Conservation (phyloP, 1,140 invertebrate species). For the Papilio dardanus region DNA sequence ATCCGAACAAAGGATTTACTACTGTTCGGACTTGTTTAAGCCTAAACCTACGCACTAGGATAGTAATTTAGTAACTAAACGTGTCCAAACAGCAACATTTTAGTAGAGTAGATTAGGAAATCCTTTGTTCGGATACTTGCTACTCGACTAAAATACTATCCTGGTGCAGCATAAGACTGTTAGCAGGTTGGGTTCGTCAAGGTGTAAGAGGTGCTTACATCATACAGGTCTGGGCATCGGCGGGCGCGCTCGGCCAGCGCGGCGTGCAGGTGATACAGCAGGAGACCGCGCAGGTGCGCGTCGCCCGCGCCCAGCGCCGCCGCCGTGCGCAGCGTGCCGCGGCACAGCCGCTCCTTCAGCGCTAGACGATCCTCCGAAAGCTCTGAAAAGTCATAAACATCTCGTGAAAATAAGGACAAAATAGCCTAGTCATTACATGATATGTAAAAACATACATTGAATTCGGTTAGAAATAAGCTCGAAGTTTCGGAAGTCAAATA, state of each 20-base stretch:
- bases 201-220: not conserved
- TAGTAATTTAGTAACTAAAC: no score
- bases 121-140: no score
- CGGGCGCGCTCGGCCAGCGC: constrained; percentile 76
- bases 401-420: not conserved
- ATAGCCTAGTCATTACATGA: not conserved
- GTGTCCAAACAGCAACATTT: no score
- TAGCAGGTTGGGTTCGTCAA: not conserved
- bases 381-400: constrained; percentile 61
- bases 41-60: no score
- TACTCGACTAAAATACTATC: no score
- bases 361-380: constrained; percentile 72
- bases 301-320: constrained; percentile 74
- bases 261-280: constrained; percentile 78
- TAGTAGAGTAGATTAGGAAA: no score
- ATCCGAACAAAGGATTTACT: no score
- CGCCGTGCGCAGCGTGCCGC: constrained; percentile 73
- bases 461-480: no score
- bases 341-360: constrained; percentile 78
- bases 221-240: constrained; percentile 63
- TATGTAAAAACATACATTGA: no score
- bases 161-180: not conserved
- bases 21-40: no score
- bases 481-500: no score
- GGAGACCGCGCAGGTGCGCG: constrained; percentile 74